Percentiles rank a stretch among this genome's conserved stretches.
phyloP scores from a whole-genome alignment of 2,113 vertebrate species.

The Platysteira castanea region DNA sequence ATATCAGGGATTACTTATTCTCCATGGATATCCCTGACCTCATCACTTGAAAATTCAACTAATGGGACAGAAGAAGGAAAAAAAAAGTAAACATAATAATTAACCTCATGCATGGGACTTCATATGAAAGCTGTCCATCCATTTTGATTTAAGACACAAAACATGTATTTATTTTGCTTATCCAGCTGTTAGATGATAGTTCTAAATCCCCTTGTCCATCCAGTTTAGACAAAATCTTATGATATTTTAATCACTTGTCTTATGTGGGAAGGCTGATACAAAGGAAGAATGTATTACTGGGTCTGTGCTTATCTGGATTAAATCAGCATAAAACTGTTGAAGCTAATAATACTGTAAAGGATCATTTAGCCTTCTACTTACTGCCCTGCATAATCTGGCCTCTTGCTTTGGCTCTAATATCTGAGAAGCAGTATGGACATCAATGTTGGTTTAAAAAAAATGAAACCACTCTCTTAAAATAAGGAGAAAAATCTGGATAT shows the following conservation, averaged over 20 bases:
- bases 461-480: neutral
- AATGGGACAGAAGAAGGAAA: conserved; percentile 61
- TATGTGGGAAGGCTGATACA: conserved; percentile 20
- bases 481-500: neutral
- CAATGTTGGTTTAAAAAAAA: neutral
- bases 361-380: neutral
- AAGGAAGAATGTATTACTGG: conserved; percentile 18
- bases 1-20: conserved; percentile 50
- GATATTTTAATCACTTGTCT: conserved; percentile 31
- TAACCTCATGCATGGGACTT: conserved; percentile 58
- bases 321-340: conserved; percentile 41
- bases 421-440: neutral
- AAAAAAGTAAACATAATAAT: conserved; percentile 59
- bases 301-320: conserved; percentile 36
- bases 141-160: conserved; percentile 56
- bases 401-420: neutral
- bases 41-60: conserved; percentile 16
- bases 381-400: neutral
- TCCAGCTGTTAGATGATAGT: conserved; percentile 70
- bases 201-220: conserved; percentile 64
- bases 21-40: conserved; percentile 23
- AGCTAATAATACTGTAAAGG: conserved; percentile 27
- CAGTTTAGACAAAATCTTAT: conserved; percentile 38
- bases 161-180: conserved; percentile 66
- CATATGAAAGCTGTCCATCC: conserved; percentile 45